These are phyloP conservation scores for Podabrus alpinus DNA, from an alignment of 2,888 invertebrate species.

Conservation along the genomic window DNA sequence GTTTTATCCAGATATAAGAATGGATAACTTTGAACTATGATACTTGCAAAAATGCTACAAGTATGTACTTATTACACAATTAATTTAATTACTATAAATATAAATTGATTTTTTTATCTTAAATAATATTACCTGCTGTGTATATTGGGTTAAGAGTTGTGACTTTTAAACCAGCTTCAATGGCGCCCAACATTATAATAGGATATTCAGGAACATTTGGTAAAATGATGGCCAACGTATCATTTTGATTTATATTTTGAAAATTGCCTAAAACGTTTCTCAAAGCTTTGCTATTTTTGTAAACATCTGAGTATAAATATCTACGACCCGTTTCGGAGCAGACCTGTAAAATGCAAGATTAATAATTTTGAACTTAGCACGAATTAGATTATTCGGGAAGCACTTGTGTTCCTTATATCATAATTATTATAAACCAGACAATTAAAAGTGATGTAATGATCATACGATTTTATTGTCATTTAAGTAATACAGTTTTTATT, in stretches of 20 bases:
- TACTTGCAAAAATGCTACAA: background rate
- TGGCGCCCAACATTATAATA: constrained; percentile 64
- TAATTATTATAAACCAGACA: background rate
- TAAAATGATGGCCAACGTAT: constrained; percentile 66
- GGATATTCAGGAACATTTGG: constrained; percentile 77
- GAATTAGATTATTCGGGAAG: background rate
- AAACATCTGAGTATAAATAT: constrained; percentile 69
- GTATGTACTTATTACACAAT: background rate
- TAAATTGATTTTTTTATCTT: background rate
- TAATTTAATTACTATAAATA: background rate
- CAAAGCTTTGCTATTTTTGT: constrained; percentile 66
- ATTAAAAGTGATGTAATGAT: background rate
- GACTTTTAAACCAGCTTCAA: constrained; percentile 69
- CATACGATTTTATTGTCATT: constrained; percentile 50
- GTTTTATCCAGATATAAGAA: background rate
- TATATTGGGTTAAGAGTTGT: constrained; percentile 76
- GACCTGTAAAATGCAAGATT: constrained; percentile 58
- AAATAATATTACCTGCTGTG: constrained; percentile 52
- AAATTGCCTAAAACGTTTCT: constrained; percentile 58
- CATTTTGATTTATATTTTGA: constrained; percentile 63
- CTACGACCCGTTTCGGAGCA: constrained; percentile 71
- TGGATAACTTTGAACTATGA: background rate
- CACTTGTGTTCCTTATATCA: background rate
- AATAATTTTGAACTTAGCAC: background rate
- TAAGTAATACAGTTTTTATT: constrained; percentile 41